A percentile compares a stretch with the other conserved stretches of the same genome.
phyloP scores from a whole-genome alignment of 2,888 invertebrate genomes.

The Pristionchus arcanus region DNA sequence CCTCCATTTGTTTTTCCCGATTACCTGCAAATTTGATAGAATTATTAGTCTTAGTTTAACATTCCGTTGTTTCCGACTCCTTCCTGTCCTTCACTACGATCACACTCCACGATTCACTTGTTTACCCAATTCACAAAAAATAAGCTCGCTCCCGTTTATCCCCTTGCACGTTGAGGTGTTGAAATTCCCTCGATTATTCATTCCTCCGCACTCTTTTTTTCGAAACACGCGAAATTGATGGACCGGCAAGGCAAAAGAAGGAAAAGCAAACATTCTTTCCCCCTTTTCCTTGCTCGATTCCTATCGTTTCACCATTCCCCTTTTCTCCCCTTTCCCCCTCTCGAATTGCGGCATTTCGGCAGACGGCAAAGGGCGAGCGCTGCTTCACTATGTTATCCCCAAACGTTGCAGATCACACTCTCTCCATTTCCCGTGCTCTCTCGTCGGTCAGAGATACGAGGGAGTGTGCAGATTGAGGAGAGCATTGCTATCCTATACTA shows the following conservation, averaged over 20 bases:
- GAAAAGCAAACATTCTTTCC: slow-evolving; percentile 26
- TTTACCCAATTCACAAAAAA: no score
- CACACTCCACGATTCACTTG: no score
- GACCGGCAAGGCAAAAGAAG: background rate
- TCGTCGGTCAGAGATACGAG: no score
- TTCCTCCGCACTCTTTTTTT: background rate
- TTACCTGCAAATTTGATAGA: slow-evolving; percentile 14
- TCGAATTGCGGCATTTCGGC: slow-evolving; percentile 20
- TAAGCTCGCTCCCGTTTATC: no score
- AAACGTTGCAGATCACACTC: background rate
- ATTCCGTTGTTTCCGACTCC: background rate
- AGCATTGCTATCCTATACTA: background rate
- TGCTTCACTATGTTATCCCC: slow-evolving; percentile 7
- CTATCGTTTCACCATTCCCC: background rate
- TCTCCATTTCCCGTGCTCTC: no score
- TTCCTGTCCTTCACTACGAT: no score
- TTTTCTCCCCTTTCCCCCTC: background rate
- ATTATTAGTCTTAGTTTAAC: no score
- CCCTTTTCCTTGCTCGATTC: background rate
- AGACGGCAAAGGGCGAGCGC: background rate
- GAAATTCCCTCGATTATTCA: no score
- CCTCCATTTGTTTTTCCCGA: slow-evolving; percentile 56
- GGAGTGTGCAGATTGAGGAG: no score
- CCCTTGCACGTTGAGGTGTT: no score
- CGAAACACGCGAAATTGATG: slow-evolving; percentile 28